Percentiles rank a stretch among this genome's conserved stretches.
Conservation (phyloP, 2,888 invertebrate genomes). For the Aquatica leii region DNA sequence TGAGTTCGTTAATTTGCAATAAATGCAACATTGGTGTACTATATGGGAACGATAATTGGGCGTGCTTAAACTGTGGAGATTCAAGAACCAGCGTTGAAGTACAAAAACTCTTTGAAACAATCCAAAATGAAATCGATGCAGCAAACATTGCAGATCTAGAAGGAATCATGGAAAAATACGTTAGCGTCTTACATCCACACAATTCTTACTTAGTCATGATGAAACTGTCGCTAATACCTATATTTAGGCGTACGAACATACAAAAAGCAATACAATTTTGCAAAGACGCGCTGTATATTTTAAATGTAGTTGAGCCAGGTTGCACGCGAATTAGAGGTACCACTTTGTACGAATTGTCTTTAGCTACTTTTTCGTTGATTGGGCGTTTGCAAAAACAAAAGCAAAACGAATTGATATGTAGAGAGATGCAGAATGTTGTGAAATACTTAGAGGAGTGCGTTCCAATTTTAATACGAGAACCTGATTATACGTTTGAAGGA, state of each 20-base stretch:
- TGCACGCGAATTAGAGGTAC: constrained; percentile 77
- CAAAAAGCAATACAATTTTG: constrained; percentile 63
- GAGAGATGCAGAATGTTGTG: constrained; percentile 57
- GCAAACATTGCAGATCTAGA: constrained; percentile 65
- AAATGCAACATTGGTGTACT: constrained; percentile 76
- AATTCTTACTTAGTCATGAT: constrained; percentile 75
- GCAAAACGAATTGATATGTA: too few species aligned
- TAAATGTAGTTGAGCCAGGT: constrained; percentile 81
- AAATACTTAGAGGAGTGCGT: constrained; percentile 64
- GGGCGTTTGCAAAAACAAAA: constrained; percentile 68
- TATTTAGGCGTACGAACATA: background rate
- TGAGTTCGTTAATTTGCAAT: constrained; percentile 81
- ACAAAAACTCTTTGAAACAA: constrained; percentile 67
- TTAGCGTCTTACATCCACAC: constrained; percentile 74
- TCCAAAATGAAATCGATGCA: constrained; percentile 73
- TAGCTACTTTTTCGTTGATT: constrained; percentile 78
- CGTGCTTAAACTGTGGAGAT: constrained; percentile 74
- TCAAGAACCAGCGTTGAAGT: constrained; percentile 69
- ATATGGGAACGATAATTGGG: constrained; percentile 71
- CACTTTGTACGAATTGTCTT: constrained; percentile 73
- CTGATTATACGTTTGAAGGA: constrained; percentile 71
- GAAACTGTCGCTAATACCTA: constrained; percentile 71
- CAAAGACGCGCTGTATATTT: constrained; percentile 65
- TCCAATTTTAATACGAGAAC: constrained; percentile 72
- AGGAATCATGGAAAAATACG: constrained; percentile 69